phyloP scores from a whole-genome alignment of 2,888 invertebrate genomes.

The Leptopilina myrica region DNA sequence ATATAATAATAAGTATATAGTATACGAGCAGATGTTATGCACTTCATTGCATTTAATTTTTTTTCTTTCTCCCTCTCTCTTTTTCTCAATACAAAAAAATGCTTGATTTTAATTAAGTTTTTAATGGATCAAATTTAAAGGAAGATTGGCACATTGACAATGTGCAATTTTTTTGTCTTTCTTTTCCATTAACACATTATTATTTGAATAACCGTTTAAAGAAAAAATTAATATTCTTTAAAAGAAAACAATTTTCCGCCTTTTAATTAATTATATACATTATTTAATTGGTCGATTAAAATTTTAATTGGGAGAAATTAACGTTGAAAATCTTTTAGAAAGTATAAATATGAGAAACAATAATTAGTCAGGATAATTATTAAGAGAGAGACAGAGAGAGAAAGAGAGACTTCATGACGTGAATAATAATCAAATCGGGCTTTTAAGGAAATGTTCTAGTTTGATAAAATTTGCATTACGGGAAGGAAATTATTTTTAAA shows the following conservation, averaged over 20 bases:
- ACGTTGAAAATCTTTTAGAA: conserved; percentile 7
- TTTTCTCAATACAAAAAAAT: background rate
- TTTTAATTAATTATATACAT: conserved; percentile 4
- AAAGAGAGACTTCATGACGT: background rate
- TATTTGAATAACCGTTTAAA: background rate
- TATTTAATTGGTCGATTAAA: background rate
- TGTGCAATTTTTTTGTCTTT: too few relatives aligned
- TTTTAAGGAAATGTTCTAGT: background rate
- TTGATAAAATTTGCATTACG: too few relatives aligned
- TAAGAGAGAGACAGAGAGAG: background rate
- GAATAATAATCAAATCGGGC: background rate
- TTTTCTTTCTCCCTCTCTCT: background rate
- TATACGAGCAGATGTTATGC: conserved; percentile 7
- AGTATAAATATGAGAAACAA: background rate
- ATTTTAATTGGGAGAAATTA: conserved; percentile 15
- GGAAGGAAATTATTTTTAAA: too few relatives aligned
- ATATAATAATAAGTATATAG: conserved; percentile 1
- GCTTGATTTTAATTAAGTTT: conserved; percentile 1
- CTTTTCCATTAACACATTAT: background rate
- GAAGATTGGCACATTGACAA: conserved; percentile 1
- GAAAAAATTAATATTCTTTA: background rate
- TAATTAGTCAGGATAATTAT: conserved; percentile 9
- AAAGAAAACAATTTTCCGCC: background rate
- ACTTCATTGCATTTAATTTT: background rate
- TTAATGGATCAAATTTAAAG: background rate